Conservation (phyloP, 2,888 invertebrate genomes). For the Tribolium freemani region DNA sequence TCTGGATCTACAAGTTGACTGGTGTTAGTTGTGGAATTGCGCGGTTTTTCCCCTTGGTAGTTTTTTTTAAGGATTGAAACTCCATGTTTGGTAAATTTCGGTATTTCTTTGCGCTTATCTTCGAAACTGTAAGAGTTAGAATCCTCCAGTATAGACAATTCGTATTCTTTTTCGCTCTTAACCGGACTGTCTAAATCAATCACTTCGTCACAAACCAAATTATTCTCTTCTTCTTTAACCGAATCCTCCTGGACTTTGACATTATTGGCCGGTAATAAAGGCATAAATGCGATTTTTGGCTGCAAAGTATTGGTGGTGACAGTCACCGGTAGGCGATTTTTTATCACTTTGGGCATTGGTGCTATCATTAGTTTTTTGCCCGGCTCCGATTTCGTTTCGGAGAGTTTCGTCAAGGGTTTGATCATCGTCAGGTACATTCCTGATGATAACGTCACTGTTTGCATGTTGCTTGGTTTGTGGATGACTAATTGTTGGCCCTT, state of each 20-base stretch:
- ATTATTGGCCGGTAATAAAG: constrained; percentile 54
- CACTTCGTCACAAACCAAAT: constrained; percentile 69
- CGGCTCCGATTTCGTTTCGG: constrained; percentile 55
- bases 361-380: constrained; percentile 72
- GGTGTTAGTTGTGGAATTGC: constrained; percentile 36
- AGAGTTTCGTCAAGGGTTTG: constrained; percentile 70
- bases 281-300: constrained; percentile 64
- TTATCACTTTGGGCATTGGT: constrained; percentile 74
- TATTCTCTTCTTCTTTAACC: constrained; percentile 48
- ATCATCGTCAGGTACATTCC: constrained; percentile 73
- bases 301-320: constrained; percentile 72
- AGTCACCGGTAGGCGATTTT: constrained; percentile 72
- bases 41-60: constrained; percentile 53
- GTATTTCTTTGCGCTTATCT: constrained; percentile 49
- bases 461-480: constrained; percentile 66
- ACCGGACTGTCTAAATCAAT: constrained; percentile 65
- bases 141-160: constrained; percentile 64
- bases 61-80: constrained; percentile 66
- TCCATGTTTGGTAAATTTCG: constrained; percentile 67
- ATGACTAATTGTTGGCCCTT: constrained; percentile 72
- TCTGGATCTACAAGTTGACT: constrained; percentile 29
- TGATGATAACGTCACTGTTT: constrained; percentile 69
- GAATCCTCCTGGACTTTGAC: constrained; percentile 52
- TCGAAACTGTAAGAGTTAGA: constrained; percentile 61
- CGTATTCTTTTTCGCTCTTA: constrained; percentile 60